Conservation (phyloP, 1,140 invertebrate genomes). For the Scaptomyza hsui region DNA sequence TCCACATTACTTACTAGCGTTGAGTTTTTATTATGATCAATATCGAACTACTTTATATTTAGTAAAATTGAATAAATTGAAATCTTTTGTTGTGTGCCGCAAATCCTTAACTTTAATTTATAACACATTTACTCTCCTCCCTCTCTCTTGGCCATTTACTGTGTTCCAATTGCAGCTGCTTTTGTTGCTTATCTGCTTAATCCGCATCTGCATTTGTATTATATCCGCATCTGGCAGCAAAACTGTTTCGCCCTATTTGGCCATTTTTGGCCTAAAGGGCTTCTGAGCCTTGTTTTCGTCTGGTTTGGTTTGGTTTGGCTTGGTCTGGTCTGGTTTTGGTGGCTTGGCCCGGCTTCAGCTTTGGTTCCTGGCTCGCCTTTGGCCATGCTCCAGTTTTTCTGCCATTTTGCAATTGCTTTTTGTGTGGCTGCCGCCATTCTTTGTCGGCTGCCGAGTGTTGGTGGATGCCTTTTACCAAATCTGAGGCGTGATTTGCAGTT, state of each 20-base stretch:
- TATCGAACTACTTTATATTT: too few species aligned
- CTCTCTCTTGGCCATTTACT: not conserved
- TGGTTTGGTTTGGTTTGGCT: slow-evolving; percentile 9
- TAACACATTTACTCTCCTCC: not conserved
- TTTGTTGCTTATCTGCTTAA: slow-evolving; percentile 27
- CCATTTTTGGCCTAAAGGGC: slow-evolving; percentile 26
- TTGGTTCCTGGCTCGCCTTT: slow-evolving; percentile 48
- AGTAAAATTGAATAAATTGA: too few species aligned
- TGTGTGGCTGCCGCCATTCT: slow-evolving; percentile 35
- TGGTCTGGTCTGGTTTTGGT: slow-evolving; percentile 22
- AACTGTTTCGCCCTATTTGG: slow-evolving; percentile 31
- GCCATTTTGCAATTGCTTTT: slow-evolving; percentile 66
- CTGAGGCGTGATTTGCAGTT: slow-evolving; percentile 78
- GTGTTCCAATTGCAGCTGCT: slow-evolving; percentile 22
- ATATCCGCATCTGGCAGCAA: slow-evolving; percentile 12
- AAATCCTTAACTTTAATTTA: not conserved
- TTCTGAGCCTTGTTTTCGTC: slow-evolving; percentile 34
- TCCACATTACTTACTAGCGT: too few species aligned
- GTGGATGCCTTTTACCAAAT: slow-evolving; percentile 61
- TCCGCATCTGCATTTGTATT: slow-evolving; percentile 27
- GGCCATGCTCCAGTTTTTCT: slow-evolving; percentile 66
- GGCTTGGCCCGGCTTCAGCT: slow-evolving; percentile 7
- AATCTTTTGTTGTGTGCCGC: too few species aligned
- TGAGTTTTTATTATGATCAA: too few species aligned
- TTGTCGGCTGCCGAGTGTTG: slow-evolving; percentile 29